These are phyloP conservation scores for Drosophila ezoana DNA, from an alignment of 2,888 invertebrate genomes.

Conservation along the genomic window DNA sequence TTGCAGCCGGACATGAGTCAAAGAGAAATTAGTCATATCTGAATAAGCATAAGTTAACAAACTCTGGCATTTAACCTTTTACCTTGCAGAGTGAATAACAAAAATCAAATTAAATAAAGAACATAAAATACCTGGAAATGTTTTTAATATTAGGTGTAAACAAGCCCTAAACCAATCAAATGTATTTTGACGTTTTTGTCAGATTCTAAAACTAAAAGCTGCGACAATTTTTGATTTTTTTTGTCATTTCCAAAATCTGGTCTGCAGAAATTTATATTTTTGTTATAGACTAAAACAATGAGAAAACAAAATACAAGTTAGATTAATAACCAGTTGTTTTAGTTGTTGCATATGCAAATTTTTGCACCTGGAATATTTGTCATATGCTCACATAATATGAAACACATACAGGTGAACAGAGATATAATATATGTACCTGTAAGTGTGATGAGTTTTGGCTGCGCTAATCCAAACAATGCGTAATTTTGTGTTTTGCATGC, in stretches of 20 bases:
- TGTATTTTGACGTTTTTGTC: conserved; percentile 3
- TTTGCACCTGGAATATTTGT: conserved; percentile 13
- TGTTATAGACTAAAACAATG: conserved; percentile 17
- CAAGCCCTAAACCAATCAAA: conserved; percentile 14
- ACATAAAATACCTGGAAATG: conserved; percentile 25
- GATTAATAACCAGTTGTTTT: conserved; percentile 16
- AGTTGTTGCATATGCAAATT: conserved; percentile 43
- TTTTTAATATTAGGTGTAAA: conserved; percentile 9
- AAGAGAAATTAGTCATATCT: neutral
- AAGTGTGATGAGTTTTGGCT: conserved; percentile 14
- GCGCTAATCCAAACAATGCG: conserved; percentile 47
- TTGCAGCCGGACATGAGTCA: conserved; percentile 13
- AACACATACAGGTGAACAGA: neutral
- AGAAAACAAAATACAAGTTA: conserved; percentile 16
- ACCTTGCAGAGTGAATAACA: conserved; percentile 16
- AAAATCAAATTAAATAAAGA: conserved; percentile 11
- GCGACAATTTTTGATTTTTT: conserved; percentile 11
- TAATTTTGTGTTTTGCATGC: conserved; percentile 73
- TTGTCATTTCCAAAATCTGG: neutral
- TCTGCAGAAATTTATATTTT: conserved; percentile 1
- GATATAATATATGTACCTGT: neutral
- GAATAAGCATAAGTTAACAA: neutral
- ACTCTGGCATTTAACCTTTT: conserved; percentile 24
- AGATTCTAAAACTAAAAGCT: conserved; percentile 12
- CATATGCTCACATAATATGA: conserved; percentile 14